phyloP scores from a whole-genome alignment of 2,888 invertebrate genomes.

The Halictus ligatus region DNA sequence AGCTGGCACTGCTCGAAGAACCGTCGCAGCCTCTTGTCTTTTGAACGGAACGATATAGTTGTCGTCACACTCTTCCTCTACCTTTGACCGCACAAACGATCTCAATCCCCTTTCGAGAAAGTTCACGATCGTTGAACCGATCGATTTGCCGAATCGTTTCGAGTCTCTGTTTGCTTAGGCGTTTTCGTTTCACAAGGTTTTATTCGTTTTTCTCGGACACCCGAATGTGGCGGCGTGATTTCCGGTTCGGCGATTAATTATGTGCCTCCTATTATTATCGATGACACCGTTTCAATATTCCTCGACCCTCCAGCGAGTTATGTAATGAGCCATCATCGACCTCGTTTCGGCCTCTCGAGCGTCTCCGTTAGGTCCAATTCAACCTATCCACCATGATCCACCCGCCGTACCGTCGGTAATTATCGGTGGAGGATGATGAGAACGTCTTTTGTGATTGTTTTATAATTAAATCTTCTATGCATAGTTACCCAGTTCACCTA shows the following conservation, averaged over 20 bases:
- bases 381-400: background rate
- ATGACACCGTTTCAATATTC: conserved; percentile 5
- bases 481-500: background rate
- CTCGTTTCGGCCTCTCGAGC: conserved; percentile 14
- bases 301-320: conserved; percentile 12
- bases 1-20: conserved; percentile 19
- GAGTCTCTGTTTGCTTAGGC: background rate
- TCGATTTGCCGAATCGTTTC: background rate
- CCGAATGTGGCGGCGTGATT: background rate
- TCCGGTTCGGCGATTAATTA: background rate
- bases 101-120: background rate
- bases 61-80: background rate
- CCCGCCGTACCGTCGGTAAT: background rate
- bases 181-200: background rate
- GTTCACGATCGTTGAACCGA: background rate
- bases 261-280: conserved; percentile 10
- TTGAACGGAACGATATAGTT: conserved; percentile 19
- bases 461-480: background rate
- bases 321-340: conserved; percentile 14
- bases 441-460: background rate
- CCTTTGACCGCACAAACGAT: background rate
- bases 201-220: background rate
- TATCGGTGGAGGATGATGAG: background rate
- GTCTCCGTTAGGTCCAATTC: background rate
- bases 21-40: background rate